These are phyloP conservation scores for Oreochromis niloticus DNA, from an alignment of 2,113 vertebrate species.

Conservation along the genomic window DNA sequence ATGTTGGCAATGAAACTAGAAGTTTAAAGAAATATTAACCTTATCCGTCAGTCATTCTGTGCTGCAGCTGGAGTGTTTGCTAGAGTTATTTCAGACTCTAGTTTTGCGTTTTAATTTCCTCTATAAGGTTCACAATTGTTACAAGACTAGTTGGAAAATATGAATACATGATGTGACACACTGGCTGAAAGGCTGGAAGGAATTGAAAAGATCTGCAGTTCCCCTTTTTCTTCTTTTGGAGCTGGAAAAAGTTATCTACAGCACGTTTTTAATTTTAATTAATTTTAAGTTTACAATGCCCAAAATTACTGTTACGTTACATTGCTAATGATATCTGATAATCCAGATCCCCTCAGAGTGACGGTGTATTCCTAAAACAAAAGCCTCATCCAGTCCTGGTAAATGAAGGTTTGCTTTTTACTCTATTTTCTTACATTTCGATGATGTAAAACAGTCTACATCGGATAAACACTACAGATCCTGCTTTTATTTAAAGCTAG, in stretches of 20 bases:
- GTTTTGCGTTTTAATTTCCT: background rate
- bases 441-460: background rate
- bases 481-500: background rate
- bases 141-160: background rate
- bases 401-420: background rate
- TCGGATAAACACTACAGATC: accelerated
- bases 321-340: accelerated
- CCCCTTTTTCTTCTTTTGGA: background rate
- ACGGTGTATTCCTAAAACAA: accelerated
- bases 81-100: background rate
- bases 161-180: background rate
- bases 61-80: background rate
- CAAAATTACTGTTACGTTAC: accelerated
- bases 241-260: accelerated
- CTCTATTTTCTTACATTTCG: accelerated
- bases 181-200: background rate
- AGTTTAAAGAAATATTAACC: background rate
- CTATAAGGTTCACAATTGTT: background rate
- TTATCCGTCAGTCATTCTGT: accelerated
- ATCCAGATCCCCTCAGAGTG: background rate
- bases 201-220: background rate
- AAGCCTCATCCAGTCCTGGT: accelerated
- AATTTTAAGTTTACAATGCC: accelerated
- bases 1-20: background rate
- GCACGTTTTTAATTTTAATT: background rate